phyloP scores from a whole-genome alignment of 1,140 invertebrate genomes.

The Macrobrachium nipponense region DNA sequence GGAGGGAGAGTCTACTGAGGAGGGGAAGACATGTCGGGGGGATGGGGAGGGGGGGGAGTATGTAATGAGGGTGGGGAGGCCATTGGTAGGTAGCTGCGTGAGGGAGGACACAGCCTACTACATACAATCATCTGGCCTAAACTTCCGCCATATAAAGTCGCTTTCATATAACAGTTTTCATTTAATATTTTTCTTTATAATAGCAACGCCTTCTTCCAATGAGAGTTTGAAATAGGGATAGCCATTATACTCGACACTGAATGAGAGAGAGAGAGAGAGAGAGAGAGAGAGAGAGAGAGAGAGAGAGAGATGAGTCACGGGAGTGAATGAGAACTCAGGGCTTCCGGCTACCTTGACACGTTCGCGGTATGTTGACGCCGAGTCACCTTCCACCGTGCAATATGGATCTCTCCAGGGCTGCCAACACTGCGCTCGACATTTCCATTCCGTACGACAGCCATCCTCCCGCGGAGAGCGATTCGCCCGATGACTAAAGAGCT shows the following conservation, averaged over 20 bases:
- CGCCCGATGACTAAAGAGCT: neutral
- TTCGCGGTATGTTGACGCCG: slow-evolving; percentile 10
- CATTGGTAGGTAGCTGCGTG: too few species aligned
- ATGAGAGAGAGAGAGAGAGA: neutral
- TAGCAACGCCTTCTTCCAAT: too few species aligned
- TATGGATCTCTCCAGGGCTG: slow-evolving; percentile 39
- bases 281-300: slow-evolving; percentile 3
- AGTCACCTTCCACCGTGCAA: slow-evolving; percentile 49
- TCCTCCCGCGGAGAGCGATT: neutral
- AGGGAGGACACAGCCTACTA: neutral
- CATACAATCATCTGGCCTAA: neutral
- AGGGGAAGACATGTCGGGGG: neutral
- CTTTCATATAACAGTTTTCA: too few species aligned
- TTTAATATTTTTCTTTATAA: too few species aligned
- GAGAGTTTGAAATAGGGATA: too few species aligned
- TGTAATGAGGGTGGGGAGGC: neutral
- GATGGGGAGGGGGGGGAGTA: neutral
- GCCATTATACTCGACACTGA: neutral
- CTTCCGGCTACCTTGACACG: slow-evolving; percentile 48
- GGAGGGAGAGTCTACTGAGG: neutral
- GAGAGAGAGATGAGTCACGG: neutral
- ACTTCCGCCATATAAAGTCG: neutral
- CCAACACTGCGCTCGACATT: slow-evolving; percentile 13
- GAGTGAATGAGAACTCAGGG: neutral
- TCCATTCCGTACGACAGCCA: neutral